Evolutionary conservation across 37 sponge, comb jelly and placozoan species (phyloP), one percentile per base, ranked within the genome.

Genomic region (Aplysina aerophoba): DNA sequence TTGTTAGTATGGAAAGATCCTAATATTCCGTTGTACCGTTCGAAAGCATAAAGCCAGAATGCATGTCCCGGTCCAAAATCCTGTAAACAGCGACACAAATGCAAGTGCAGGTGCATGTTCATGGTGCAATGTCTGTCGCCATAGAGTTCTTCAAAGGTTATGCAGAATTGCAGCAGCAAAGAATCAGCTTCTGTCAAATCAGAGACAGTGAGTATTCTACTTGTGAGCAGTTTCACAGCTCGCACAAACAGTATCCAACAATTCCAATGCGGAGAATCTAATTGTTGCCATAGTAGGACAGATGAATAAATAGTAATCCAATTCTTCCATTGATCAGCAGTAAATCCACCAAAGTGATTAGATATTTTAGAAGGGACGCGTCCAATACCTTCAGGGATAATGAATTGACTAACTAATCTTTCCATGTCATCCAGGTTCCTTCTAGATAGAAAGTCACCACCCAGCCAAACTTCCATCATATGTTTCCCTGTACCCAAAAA

Each of bases 61-160:
- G 86, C 83, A 86, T 90, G 86, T 0, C 59, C 30, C 14, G 89
- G 89, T 17, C 86, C 90, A 90, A 63, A 90, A 59, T 90, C 86
- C 0, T 86, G 66, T 27, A 90, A 11, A 28, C 55, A 30, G 16
- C 85, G 40, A 33, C 74, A 62, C 14, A 90, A 38, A 33, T 90
- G 90, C 4, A 85, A 36, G 37, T 85, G 86, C 16, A 90, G 34
- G 41, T 90, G 90, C 73, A 90, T 55, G 66, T 90, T 90, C 15
- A 56, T 27, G 0, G 87, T 90, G 44, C 83, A 73, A 64, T 36
- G 13, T 0, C 82, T 59, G 27, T 16, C 5, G 12, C 90, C 90
- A 86, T 86, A 86, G 0, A 90, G 30, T n/a, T 73, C 40, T 40
- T 86, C 57, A 82, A 81, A 85, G 12, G 11, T 14, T 27, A 33